phyloP scores from a whole-genome alignment of 30 jellyfish, hydroid and myxozoan species.

The Cassiopea xamachana region DNA sequence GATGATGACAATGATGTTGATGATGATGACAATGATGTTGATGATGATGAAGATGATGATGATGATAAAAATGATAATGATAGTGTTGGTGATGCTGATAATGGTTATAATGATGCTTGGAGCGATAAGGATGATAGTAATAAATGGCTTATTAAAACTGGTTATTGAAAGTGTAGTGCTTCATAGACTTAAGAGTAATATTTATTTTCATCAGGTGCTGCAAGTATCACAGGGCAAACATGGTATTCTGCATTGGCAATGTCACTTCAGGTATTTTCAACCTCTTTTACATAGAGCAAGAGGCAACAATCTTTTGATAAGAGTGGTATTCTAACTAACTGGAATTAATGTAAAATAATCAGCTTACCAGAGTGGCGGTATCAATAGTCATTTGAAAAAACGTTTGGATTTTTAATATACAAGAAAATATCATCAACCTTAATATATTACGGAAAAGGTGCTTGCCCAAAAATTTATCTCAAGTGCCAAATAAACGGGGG shows the following conservation, averaged over 20 bases:
- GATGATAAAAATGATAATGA: not conserved
- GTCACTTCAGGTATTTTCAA: slow-evolving; percentile 80
- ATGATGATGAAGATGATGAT: not conserved
- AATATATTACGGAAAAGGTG: too few species aligned
- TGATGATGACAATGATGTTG: not conserved
- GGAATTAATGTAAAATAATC: not conserved
- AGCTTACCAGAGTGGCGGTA: too few species aligned
- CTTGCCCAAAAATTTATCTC: too few species aligned
- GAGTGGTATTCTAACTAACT: not conserved
- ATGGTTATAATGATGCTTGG: not conserved
- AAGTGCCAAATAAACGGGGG: too few species aligned
- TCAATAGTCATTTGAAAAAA: too few species aligned
- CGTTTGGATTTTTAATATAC: too few species aligned
- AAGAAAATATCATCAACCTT: too few species aligned
- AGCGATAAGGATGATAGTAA: not conserved
- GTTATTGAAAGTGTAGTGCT: not conserved
- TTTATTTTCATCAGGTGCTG: slow-evolving; percentile 72
- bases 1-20: not conserved
- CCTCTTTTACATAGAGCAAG: not conserved
- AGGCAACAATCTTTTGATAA: not conserved
- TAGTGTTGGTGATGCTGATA: not conserved
- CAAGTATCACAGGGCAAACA: slow-evolving; percentile 67
- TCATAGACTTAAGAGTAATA: not conserved
- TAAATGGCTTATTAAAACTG: not conserved
- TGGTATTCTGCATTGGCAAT: slow-evolving; percentile 81